Evolutionary conservation across 2,113 vertebrate genomes (phyloP).

Genomic region (Aphelocoma coerulescens): DNA sequence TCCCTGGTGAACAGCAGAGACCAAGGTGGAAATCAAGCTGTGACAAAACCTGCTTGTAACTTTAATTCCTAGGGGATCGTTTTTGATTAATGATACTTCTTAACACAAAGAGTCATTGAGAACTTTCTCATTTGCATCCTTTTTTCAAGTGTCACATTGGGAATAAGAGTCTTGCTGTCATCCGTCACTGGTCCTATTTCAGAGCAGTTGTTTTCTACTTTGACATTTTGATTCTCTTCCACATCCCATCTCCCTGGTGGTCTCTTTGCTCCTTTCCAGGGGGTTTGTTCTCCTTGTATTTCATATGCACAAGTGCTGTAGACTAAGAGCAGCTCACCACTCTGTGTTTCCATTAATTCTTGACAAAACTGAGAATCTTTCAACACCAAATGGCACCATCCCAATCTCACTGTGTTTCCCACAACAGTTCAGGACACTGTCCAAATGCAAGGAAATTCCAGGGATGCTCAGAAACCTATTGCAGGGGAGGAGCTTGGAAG

Average conservation of each 20-base stretch:
- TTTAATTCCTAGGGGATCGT: background rate
- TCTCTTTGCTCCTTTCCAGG: background rate
- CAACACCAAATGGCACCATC: background rate
- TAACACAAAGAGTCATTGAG: background rate
- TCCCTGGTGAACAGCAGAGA: background rate
- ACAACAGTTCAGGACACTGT: background rate
- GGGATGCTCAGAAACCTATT: background rate
- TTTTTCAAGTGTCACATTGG: background rate
- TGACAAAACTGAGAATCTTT: background rate
- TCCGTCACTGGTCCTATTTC: background rate
- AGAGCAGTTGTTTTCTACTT: background rate
- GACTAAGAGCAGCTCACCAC: background rate
- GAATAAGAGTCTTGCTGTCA: background rate
- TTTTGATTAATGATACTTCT: background rate
- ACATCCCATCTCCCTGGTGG: background rate
- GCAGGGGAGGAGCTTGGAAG: background rate
- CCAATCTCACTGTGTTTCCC: background rate
- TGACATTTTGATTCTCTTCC: background rate
- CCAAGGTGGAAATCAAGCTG: background rate
- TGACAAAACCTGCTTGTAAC: background rate
- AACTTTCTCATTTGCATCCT: background rate
- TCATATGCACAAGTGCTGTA: background rate
- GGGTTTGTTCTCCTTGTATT: background rate
- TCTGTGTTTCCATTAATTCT: background rate
- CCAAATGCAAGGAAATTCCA: conserved; percentile 33